Evolutionary conservation across 1,140 invertebrate genomes (phyloP), one percentile per base, ranked within the genome.

Genomic region (Hylyphantes graminicola): DNA sequence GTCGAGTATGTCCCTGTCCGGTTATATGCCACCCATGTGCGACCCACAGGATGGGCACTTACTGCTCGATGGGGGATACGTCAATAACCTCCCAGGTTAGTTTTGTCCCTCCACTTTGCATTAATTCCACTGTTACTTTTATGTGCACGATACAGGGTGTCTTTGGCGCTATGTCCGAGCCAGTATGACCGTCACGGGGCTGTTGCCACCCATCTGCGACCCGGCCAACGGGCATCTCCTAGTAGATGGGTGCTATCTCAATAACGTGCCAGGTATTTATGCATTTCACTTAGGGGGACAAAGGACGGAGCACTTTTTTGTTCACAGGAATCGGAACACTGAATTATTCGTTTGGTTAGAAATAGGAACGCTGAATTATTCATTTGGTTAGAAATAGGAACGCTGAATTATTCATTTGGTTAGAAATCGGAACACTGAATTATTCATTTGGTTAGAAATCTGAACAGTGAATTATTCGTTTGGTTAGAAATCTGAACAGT

Each of bases 1-100:
- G 90, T 96, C 96, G 85, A 98, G 97, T 90, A 99, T 99, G 98
- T 98, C 97, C 86, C 93, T 99, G 88, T 97, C 97, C 89, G 97
- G 98, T 87, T 99, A 99, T 88, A 95, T 99, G 93, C 98, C 98
- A 88, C 97, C 98, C 75, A 92, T 99, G 88, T 99, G 98, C 92
- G 98, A 99, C 92, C 98, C 98, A 75, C 92, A 93, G 89, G 97
- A 99, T 92, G 97, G 97, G 89, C 98, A 99, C 93, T 93, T 99
- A 88, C 93, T 99, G 87, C 93, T 99, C 89, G 98, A 99, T 92
- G 98, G 98, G 91, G 98, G 98, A 91, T 99, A 99, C 93, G 96
- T 98, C 91, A 99, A 99, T 94, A 99, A 99, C 92, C 93, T 99
- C 89, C 98, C 98, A 94, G 97, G 97, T 97, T 90, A 89, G 86